These are phyloP conservation scores for Megalops cyprinoides DNA, from an alignment of 2,797 vertebrate genomes.

Conservation along the genomic window DNA sequence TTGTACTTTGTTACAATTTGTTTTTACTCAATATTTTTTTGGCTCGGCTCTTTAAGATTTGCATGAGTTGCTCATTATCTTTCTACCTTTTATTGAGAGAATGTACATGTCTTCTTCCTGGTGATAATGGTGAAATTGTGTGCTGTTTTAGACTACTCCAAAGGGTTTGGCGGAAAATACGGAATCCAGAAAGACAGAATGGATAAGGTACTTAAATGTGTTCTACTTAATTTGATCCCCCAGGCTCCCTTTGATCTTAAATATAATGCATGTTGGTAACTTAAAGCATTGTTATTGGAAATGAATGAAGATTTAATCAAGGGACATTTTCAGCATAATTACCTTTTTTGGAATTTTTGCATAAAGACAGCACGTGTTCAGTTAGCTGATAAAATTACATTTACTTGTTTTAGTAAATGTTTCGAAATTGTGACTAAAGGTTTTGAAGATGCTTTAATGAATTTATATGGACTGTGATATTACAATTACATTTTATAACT, in stretches of 20 bases:
- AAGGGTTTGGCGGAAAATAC: constrained; percentile 80
- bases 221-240: background rate
- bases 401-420: background rate
- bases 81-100: constrained; percentile 30
- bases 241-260: background rate
- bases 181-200: constrained; percentile 81
- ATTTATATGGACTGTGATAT: background rate
- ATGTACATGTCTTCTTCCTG: background rate
- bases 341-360: background rate
- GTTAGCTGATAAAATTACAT: background rate
- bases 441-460: background rate
- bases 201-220: constrained; percentile 70
- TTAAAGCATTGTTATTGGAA: too few relatives aligned
- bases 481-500: too few relatives aligned
- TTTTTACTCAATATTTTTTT: background rate
- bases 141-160: constrained; percentile 83
- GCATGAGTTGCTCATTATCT: constrained; percentile 53
- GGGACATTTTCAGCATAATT: too few relatives aligned
- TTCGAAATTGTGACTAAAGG: too few relatives aligned
- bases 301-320: background rate
- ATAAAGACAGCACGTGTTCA: background rate
- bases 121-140: background rate
- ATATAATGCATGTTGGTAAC: background rate
- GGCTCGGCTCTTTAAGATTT: constrained; percentile 46
- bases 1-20: background rate